Base-by-base conservation (phyloP, 2,888 invertebrate genomes). In the Cephus pygmeus region DNA sequence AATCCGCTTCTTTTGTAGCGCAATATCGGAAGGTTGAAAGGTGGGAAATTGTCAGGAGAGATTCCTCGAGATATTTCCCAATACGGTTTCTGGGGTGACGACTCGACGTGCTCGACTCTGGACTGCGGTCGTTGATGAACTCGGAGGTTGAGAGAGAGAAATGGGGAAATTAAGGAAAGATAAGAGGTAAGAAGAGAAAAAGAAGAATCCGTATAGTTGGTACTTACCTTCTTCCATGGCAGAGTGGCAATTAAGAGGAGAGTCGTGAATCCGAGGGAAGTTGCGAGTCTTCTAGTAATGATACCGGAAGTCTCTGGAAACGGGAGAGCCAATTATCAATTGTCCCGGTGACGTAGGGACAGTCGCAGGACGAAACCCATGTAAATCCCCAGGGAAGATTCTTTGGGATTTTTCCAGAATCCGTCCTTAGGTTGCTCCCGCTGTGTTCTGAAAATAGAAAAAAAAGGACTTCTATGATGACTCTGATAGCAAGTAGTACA, bases 41-140 rank as follows among this genome's bases (percentile, higher is more conserved):
- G 40, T 56, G 73, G 15, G 78, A 77, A 56, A 34, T 77, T 77
- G 69, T 35, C 73, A 73, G 35, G 15, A n/a, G 36, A 31, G 76
- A 69, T 31, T 34, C 12, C 71, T n/a, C 33, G 36, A 69, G 30
- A 34, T 68, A 71, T 69, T 76, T 36, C 23, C 23, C 76, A 69
- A 34, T 69, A 40, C 31, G 11, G 40, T 34, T 34, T 76, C 33
- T 36, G 23, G 23, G 15, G 1, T 4, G 40, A 40, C 12, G 40
- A 15, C 15, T 40, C 40, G 1, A 36, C 15, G 12, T 1, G 12
- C 12, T 36, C 4, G 36, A 15, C 40, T 40, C 12, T 40, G 40
- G 4, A 15, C 15, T 4, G 15, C 15, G 40, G 1, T 15, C 15
- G 40, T 4, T 40, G 15, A 15, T 1, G 15, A 15, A 40, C 15